Evolutionary conservation across 2,113 vertebrate species (phyloP).

Genomic region (Melanotaenia duboulayi): DNA sequence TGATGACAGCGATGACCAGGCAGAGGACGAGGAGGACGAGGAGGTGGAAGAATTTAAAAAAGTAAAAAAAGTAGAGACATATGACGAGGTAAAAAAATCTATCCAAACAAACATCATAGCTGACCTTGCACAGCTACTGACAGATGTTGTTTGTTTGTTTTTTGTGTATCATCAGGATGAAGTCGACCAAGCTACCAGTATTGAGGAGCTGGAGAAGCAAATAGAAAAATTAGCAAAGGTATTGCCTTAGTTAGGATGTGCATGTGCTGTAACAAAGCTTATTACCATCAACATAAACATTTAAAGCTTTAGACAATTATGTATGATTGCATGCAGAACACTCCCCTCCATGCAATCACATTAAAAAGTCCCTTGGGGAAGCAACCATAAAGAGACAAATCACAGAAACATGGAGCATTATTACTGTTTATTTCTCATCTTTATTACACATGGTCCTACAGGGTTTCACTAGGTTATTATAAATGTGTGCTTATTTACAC

Average conservation of each 20-base stretch:
- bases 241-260: slow-evolving; percentile 48
- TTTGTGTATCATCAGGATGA: slow-evolving; percentile 86
- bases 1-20: slow-evolving; percentile 88
- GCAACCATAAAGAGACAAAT: slow-evolving; percentile 16
- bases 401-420: neutral
- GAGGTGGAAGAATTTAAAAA: slow-evolving; percentile 98
- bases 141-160: slow-evolving; percentile 19
- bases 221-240: slow-evolving; percentile 98
- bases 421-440: neutral
- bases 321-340: slow-evolving; percentile 2
- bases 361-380: slow-evolving; percentile 13
- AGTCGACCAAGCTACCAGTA: slow-evolving; percentile 92
- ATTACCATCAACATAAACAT: slow-evolving; percentile 9
- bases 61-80: slow-evolving; percentile 90
- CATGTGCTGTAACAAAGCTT: slow-evolving; percentile 14
- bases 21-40: slow-evolving; percentile 95
- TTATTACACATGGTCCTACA: too few species aligned
- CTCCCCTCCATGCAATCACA: slow-evolving; percentile 3
- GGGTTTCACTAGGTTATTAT: too few species aligned
- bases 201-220: slow-evolving; percentile 98
- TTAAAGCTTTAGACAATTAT: slow-evolving; percentile 15
- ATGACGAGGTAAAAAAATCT: slow-evolving; percentile 87
- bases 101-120: neutral
- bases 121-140: neutral
- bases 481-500: neutral